phyloP scores from a whole-genome alignment of 1,140 invertebrate species.

The Prorops nasuta region DNA sequence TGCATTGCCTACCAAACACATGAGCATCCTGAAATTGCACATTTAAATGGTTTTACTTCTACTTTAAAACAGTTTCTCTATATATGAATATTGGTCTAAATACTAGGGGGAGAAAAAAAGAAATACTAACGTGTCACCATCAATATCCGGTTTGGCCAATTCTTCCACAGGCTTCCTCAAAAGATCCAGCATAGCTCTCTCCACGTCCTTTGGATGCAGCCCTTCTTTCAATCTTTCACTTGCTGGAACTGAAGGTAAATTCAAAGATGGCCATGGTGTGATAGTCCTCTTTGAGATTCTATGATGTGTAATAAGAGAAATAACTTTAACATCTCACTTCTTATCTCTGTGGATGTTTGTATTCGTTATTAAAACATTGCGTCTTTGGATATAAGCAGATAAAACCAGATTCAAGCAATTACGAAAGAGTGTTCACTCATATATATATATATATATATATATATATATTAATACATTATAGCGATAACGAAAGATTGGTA shows the following conservation, averaged over 20 bases:
- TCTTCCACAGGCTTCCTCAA: constrained; percentile 28
- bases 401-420: too few species aligned
- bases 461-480: too few species aligned
- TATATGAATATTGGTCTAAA: too few species aligned
- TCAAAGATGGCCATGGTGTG: constrained; percentile 34
- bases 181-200: constrained; percentile 37
- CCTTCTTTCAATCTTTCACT: constrained; percentile 34
- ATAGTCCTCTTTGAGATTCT: constrained; percentile 17
- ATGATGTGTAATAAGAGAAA: not conserved
- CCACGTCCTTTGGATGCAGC: constrained; percentile 30
- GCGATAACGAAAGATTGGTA: too few species aligned
- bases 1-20: constrained; percentile 38
- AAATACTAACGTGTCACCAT: constrained; percentile 45
- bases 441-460: too few species aligned
- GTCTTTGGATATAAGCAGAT: not conserved
- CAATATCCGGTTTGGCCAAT: constrained; percentile 25
- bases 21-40: constrained; percentile 26
- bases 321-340: not conserved
- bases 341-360: not conserved
- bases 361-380: not conserved
- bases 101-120: too few species aligned
- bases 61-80: not conserved
- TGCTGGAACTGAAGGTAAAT: constrained; percentile 30
- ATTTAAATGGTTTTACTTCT: not conserved
- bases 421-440: too few species aligned